phyloP scores from a whole-genome alignment of 2,888 invertebrate genomes.

The Carcina quercana region DNA sequence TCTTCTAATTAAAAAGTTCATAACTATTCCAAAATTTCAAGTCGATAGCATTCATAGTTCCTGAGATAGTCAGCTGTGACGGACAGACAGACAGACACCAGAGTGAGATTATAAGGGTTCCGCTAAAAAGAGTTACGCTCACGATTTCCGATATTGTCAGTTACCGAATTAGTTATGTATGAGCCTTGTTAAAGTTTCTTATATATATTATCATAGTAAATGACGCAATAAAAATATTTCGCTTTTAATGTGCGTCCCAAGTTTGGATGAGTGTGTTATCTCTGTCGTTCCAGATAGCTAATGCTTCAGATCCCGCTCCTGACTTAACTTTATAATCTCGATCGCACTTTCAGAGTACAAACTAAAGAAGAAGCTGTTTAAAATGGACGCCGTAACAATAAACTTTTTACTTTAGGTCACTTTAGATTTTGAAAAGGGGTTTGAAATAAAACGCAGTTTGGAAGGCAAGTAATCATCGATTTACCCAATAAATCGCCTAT shows the following conservation, averaged over 20 bases:
- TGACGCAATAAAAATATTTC: slow-evolving; percentile 24
- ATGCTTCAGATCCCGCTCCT: slow-evolving; percentile 36
- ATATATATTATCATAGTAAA: slow-evolving; percentile 18
- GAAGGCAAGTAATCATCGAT: too few relatives aligned
- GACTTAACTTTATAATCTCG: slow-evolving; percentile 48
- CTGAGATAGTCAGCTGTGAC: too few relatives aligned
- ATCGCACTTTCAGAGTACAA: slow-evolving; percentile 46
- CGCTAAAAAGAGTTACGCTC: too few relatives aligned
- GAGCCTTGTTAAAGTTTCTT: not conserved
- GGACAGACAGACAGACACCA: too few relatives aligned
- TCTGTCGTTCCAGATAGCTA: slow-evolving; percentile 31
- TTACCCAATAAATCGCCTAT: too few relatives aligned
- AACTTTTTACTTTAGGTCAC: slow-evolving; percentile 2
- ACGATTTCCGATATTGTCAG: too few relatives aligned
- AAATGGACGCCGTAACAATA: slow-evolving; percentile 12
- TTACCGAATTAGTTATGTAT: too few relatives aligned
- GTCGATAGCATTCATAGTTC: too few relatives aligned
- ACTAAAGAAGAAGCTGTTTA: slow-evolving; percentile 19
- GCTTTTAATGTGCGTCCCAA: slow-evolving; percentile 25
- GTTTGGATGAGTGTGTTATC: slow-evolving; percentile 43
- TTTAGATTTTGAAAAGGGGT: slow-evolving; percentile 7
- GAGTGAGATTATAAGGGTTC: too few relatives aligned
- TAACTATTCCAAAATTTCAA: too few relatives aligned
- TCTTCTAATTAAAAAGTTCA: too few relatives aligned
- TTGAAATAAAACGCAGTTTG: too few relatives aligned